phyloP scores from a whole-genome alignment of 2,113 vertebrate species.

The Carettochelys insculpta region DNA sequence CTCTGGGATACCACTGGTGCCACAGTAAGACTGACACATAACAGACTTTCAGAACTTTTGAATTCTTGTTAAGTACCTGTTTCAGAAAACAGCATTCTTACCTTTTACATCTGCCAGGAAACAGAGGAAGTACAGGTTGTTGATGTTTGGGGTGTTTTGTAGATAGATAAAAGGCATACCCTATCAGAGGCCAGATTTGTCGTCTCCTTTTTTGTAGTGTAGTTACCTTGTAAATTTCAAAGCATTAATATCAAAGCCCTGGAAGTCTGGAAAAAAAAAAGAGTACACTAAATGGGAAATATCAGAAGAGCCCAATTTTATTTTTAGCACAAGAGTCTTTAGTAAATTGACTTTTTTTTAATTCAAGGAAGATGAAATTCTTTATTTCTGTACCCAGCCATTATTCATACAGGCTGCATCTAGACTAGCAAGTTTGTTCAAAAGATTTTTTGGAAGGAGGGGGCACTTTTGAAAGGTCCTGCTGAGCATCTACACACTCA shows the following conservation, averaged over 20 bases:
- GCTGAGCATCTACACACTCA: too few species aligned
- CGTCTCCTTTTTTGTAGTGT: neutral
- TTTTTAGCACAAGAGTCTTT: neutral
- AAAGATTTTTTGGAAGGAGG: too few species aligned
- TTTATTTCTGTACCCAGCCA: neutral
- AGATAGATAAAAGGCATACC: neutral
- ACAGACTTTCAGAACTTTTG: neutral
- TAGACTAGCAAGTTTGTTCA: too few species aligned
- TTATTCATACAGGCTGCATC: neutral
- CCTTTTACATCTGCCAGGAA: neutral
- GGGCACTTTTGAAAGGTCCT: too few species aligned
- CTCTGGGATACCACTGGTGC: neutral
- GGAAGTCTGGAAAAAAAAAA: neutral
- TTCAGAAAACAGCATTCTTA: neutral
- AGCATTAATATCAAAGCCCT: neutral
- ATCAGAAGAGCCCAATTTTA: neutral
- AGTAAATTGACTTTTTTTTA: neutral
- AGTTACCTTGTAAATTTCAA: neutral
- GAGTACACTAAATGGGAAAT: neutral
- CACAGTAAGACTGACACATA: neutral
- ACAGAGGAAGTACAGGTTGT: neutral
- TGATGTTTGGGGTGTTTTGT: neutral
- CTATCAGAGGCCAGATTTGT: neutral
- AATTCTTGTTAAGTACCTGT: slow-evolving; percentile 11
- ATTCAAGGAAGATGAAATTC: neutral